Evolutionary conservation across 1,140 invertebrate genomes (phyloP).

Genomic region (Thaumetopoea pityocampa): DNA sequence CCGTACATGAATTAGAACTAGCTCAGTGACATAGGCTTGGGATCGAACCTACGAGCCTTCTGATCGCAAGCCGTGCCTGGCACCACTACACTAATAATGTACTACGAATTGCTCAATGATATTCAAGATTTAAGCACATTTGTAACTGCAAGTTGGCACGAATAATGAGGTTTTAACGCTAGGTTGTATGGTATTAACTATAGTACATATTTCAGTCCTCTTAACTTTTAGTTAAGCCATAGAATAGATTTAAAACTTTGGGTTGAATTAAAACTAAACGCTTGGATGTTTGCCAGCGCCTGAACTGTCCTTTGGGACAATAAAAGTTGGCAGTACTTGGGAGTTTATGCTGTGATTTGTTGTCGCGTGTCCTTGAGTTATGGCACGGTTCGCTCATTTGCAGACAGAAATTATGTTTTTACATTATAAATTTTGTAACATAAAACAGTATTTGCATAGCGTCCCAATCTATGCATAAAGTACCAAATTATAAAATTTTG

Average conservation of each 20-base stretch:
- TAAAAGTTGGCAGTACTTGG: too few relatives aligned
- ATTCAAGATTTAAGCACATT: background rate
- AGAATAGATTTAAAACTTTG: constrained; percentile 11
- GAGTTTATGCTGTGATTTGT: constrained; percentile 6
- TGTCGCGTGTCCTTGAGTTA: constrained; percentile 1
- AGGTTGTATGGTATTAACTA: constrained; percentile 2
- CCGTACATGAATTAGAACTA: too few relatives aligned
- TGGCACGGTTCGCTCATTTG: constrained; percentile 1
- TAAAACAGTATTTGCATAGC: background rate
- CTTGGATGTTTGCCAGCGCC: constrained; percentile 11
- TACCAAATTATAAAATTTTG: too few relatives aligned
- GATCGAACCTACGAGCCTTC: too few relatives aligned
- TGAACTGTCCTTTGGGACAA: constrained; percentile 8
- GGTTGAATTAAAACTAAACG: constrained; percentile 3
- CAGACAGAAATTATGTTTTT: constrained; percentile 7
- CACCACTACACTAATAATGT: too few relatives aligned
- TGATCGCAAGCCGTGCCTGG: too few relatives aligned
- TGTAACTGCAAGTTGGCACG: constrained; percentile 3
- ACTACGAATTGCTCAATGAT: too few relatives aligned
- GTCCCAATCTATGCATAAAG: too few relatives aligned
- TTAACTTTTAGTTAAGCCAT: background rate
- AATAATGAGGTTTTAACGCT: constrained; percentile 3
- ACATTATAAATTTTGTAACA: constrained; percentile 3
- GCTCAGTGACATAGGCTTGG: too few relatives aligned
- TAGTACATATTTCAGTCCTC: constrained; percentile 1